Conservation (phyloP, 2,797 vertebrate genomes). For the Silurus aristotelis region DNA sequence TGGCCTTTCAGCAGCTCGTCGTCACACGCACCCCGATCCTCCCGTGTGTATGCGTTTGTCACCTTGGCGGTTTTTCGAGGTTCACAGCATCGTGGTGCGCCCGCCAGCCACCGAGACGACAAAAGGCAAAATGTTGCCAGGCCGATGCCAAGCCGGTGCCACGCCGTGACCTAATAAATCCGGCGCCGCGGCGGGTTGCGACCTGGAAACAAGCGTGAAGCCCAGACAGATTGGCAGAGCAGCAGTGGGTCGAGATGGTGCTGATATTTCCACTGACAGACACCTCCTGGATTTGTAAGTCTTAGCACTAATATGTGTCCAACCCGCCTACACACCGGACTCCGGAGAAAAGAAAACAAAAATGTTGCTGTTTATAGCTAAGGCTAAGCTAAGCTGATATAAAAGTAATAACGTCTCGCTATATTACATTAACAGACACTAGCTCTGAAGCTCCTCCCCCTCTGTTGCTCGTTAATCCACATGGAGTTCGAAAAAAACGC, state of each 20-base stretch:
- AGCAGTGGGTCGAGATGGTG: slow-evolving; percentile 63
- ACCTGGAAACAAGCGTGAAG: slow-evolving; percentile 78
- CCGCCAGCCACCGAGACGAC: slow-evolving; percentile 69
- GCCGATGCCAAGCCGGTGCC: slow-evolving; percentile 74
- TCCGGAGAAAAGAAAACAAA: neutral
- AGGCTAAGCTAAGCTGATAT: neutral
- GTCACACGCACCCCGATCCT: slow-evolving; percentile 24
- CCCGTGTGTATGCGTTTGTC: slow-evolving; percentile 67
- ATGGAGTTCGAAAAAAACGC: neutral
- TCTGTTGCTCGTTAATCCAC: neutral
- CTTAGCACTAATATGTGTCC: neutral
- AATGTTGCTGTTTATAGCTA: neutral
- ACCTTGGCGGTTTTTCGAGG: slow-evolving; percentile 66
- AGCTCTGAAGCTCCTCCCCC: neutral
- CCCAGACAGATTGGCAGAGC: slow-evolving; percentile 80
- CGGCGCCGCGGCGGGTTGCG: slow-evolving; percentile 78
- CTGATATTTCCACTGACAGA: slow-evolving; percentile 46
- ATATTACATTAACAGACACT: neutral
- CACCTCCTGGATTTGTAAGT: slow-evolving; percentile 32
- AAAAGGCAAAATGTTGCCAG: slow-evolving; percentile 79
- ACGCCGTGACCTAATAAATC: slow-evolving; percentile 82
- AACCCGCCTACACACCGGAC: slow-evolving; percentile 7
- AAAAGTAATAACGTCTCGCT: neutral
- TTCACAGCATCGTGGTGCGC: slow-evolving; percentile 72
- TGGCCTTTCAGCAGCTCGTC: neutral